Conservation (phyloP, 2,113 vertebrate genomes). For the Lasiurus cinereus region DNA sequence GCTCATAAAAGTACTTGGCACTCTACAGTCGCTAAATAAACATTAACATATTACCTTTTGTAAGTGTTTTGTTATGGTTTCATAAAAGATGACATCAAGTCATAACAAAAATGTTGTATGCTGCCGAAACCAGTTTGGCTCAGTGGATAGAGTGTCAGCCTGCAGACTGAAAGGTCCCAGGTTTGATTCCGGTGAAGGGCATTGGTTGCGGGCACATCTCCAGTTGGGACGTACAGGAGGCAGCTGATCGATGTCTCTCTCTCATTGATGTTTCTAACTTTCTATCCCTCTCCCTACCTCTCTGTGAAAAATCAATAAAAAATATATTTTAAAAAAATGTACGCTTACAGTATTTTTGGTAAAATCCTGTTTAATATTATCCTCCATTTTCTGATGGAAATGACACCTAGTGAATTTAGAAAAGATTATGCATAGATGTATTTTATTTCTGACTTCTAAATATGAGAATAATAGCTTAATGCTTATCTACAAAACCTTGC, state of each 20-base stretch:
- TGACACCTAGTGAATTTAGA: neutral
- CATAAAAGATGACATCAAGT: neutral
- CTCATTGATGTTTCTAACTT: too few relatives aligned
- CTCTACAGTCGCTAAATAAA: neutral
- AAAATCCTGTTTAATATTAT: conserved; percentile 59
- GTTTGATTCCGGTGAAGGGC: too few relatives aligned
- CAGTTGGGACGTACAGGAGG: too few relatives aligned
- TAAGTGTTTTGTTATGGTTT: conserved; percentile 1
- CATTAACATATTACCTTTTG: neutral
- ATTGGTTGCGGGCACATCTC: too few relatives aligned
- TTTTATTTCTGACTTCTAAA: conserved; percentile 37
- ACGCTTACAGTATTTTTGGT: neutral
- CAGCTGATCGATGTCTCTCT: too few relatives aligned
- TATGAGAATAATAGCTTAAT: neutral
- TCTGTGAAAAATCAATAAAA: too few relatives aligned
- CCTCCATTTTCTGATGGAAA: conserved; percentile 38
- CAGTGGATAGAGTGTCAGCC: too few relatives aligned
- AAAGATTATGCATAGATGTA: neutral
- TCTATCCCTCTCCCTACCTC: too few relatives aligned
- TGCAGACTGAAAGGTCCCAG: too few relatives aligned
- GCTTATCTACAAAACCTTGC: neutral
- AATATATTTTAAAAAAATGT: neutral
- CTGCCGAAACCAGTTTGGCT: neutral
- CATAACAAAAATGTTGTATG: neutral
- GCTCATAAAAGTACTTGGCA: neutral